Evolutionary conservation across 2,888 invertebrate species (phyloP).

Genomic region (Auanema sp.): DNA sequence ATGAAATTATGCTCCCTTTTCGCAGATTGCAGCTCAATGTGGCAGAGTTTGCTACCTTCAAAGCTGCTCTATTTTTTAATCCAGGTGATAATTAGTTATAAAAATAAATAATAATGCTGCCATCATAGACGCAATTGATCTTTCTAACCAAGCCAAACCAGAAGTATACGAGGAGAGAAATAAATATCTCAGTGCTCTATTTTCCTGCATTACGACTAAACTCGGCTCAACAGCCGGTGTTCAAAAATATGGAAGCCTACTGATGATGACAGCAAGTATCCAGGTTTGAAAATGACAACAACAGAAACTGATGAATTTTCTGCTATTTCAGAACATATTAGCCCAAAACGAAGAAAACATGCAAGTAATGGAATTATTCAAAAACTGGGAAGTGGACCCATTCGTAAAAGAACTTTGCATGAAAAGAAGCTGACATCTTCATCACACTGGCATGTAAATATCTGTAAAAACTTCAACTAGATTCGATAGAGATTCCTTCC

Average conservation of each 20-base stretch:
- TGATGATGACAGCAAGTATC: constrained; percentile 55
- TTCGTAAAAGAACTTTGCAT: constrained; percentile 51
- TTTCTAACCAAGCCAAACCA: constrained; percentile 49
- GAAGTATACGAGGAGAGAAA: constrained; percentile 56
- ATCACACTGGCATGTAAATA: too few species aligned
- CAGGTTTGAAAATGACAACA: constrained; percentile 28
- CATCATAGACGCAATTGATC: constrained; percentile 57
- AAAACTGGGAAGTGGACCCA: constrained; percentile 54
- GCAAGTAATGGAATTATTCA: constrained; percentile 63
- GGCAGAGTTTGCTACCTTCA: constrained; percentile 61
- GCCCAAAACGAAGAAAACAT: constrained; percentile 63
- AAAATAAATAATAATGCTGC: background rate
- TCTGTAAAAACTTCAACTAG: too few species aligned
- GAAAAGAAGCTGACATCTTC: constrained; percentile 20
- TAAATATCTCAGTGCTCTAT: constrained; percentile 59
- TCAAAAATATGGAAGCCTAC: constrained; percentile 49
- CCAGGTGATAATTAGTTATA: constrained; percentile 44
- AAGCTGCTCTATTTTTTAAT: constrained; percentile 61
- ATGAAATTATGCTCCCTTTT: constrained; percentile 62
- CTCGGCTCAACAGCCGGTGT: constrained; percentile 43
- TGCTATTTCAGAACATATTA: constrained; percentile 57
- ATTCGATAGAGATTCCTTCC: too few species aligned
- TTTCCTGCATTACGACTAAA: constrained; percentile 53
- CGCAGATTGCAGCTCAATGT: constrained; percentile 48
- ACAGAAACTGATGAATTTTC: background rate